phyloP scores from a whole-genome alignment of 2,797 vertebrate genomes.

The Sebastes taczanowskii region DNA sequence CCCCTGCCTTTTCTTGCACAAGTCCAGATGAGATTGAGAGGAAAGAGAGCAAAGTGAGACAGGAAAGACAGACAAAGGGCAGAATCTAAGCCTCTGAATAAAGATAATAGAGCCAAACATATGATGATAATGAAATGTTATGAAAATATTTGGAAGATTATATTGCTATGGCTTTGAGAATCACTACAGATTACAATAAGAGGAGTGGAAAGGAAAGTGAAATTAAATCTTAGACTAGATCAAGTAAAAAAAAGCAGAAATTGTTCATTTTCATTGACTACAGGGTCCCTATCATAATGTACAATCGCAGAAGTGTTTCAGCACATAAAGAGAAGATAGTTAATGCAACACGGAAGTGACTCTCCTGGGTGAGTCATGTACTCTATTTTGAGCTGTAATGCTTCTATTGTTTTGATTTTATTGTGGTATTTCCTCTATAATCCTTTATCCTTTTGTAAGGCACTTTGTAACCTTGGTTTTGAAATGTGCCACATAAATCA shows the following conservation, averaged over 20 bases:
- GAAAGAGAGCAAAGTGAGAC: background rate
- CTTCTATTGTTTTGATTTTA: no score
- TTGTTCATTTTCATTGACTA: background rate
- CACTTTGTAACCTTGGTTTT: no score
- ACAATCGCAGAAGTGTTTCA: no score
- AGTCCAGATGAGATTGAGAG: background rate
- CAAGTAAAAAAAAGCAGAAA: background rate
- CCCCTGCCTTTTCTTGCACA: constrained; percentile 42
- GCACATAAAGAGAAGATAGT: no score
- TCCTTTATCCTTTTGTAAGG: no score
- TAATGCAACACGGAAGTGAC: no score
- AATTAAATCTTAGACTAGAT: background rate
- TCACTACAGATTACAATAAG: constrained; percentile 1
- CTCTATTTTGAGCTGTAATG: no score
- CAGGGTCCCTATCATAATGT: background rate
- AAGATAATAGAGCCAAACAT: constrained; percentile 28
- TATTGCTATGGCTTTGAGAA: constrained; percentile 1
- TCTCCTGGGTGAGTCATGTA: no score
- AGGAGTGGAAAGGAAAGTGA: background rate
- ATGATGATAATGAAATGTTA: constrained; percentile 33
- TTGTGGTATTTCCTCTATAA: no score
- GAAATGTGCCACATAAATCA: no score
- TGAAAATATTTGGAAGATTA: constrained; percentile 26
- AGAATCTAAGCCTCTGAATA: constrained; percentile 3
- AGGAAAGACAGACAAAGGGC: background rate